phyloP scores from a whole-genome alignment of 1,140 invertebrate species.

The Aricia agestis region DNA sequence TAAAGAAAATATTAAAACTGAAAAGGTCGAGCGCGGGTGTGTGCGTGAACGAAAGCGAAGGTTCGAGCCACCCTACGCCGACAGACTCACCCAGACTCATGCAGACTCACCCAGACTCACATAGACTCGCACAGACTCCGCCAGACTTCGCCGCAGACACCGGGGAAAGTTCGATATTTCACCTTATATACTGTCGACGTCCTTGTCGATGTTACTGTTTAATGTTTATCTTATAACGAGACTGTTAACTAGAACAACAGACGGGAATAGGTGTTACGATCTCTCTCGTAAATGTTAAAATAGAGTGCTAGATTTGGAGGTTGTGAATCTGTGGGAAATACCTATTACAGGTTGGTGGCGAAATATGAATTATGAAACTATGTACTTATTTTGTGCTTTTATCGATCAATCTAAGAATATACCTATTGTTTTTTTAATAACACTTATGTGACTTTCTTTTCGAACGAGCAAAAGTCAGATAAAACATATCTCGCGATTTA shows the following conservation, averaged over 20 bases:
- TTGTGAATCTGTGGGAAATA: no score
- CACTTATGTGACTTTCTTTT: not conserved
- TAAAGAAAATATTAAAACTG: conserved; percentile 30
- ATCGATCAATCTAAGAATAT: not conserved
- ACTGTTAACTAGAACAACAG: not conserved
- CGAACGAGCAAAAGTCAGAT: not conserved
- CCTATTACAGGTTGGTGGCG: not conserved
- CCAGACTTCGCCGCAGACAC: conserved; percentile 49
- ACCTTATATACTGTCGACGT: conserved; percentile 5
- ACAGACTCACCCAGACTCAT: conserved; percentile 15
- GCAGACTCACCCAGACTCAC: not conserved
- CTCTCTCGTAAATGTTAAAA: not conserved
- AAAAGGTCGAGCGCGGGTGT: conserved; percentile 28
- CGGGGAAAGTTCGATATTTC: conserved; percentile 48
- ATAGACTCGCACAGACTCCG: conserved; percentile 27
- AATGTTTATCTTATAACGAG: not conserved
- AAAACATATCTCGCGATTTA: not conserved
- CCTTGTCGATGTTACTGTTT: not conserved
- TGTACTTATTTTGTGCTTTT: not conserved
- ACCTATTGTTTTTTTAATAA: not conserved
- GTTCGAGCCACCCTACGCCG: conserved; percentile 34
- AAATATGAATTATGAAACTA: not conserved
- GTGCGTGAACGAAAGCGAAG: conserved; percentile 57
- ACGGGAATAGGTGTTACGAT: not conserved
- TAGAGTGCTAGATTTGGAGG: no score